phyloP scores from a whole-genome alignment of 2,888 invertebrate species.

The Stictocephala bisonia region DNA sequence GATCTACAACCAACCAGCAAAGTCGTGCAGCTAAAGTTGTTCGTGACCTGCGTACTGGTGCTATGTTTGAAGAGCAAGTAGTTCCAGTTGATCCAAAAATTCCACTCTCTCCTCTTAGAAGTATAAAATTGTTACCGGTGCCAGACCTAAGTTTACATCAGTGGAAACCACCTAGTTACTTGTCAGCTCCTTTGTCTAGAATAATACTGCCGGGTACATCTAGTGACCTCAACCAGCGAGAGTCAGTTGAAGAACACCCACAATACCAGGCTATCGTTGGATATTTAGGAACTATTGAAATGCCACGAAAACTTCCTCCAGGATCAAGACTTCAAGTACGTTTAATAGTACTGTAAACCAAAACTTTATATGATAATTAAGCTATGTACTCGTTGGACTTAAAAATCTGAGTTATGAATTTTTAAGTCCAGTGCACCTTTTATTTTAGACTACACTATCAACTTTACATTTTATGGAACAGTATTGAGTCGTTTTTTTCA shows the following conservation, averaged over 20 bases:
- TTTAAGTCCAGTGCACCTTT: too few species aligned
- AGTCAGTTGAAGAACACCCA: slow-evolving; percentile 53
- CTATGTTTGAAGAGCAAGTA: slow-evolving; percentile 65
- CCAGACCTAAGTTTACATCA: slow-evolving; percentile 62
- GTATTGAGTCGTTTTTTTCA: too few species aligned
- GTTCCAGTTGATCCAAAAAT: slow-evolving; percentile 47
- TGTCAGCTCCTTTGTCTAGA: slow-evolving; percentile 65
- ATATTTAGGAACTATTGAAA: slow-evolving; percentile 95
- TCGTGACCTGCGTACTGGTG: slow-evolving; percentile 67
- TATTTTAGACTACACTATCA: too few species aligned
- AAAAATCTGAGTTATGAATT: too few species aligned
- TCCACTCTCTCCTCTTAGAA: slow-evolving; percentile 51
- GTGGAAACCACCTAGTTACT: slow-evolving; percentile 64
- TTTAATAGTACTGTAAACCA: background rate
- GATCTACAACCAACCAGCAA: slow-evolving; percentile 60
- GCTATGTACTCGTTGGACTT: too few species aligned
- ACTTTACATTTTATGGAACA: too few species aligned
- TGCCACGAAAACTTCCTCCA: slow-evolving; percentile 84
- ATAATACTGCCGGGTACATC: slow-evolving; percentile 65
- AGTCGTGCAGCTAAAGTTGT: slow-evolving; percentile 68
- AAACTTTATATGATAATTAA: too few species aligned
- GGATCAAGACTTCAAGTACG: slow-evolving; percentile 75
- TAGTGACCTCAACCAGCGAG: slow-evolving; percentile 70
- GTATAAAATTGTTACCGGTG: slow-evolving; percentile 61
- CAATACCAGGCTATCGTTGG: slow-evolving; percentile 83